phyloP scores from a whole-genome alignment of 2,797 vertebrate species.

The Crocodylus rhombifer region DNA sequence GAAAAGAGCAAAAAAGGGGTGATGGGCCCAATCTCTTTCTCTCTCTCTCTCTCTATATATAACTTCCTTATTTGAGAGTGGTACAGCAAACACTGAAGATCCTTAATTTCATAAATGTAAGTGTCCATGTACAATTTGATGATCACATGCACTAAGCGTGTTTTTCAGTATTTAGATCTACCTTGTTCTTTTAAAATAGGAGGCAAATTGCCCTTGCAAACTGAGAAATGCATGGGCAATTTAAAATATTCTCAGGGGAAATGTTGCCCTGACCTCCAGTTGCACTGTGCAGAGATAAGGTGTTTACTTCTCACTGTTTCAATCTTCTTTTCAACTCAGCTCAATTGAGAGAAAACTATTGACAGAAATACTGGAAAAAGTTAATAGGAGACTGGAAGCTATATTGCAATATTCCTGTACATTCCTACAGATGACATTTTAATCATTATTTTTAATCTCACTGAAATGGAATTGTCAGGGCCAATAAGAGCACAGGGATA shows the following conservation, averaged over 20 bases:
- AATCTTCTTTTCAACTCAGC: background rate
- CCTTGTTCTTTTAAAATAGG: background rate
- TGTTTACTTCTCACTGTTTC: background rate
- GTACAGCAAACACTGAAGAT: background rate
- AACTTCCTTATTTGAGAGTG: background rate
- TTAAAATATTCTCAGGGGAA: background rate
- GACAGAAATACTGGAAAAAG: rapidly evolving
- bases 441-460: background rate
- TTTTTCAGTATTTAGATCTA: background rate
- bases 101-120: constrained; percentile 7
- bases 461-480: background rate
- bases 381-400: background rate
- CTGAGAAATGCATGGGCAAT: background rate
- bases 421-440: background rate
- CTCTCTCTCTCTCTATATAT: no score
- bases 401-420: background rate
- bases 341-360: background rate
- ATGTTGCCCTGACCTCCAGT: background rate
- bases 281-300: background rate
- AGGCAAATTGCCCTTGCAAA: background rate
- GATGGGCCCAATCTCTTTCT: no score
- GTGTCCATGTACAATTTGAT: background rate
- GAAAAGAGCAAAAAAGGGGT: no score
- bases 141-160: background rate
- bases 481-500: background rate